Evolutionary conservation across 2,113 vertebrate species (phyloP).

Genomic region (Alligator sinensis): DNA sequence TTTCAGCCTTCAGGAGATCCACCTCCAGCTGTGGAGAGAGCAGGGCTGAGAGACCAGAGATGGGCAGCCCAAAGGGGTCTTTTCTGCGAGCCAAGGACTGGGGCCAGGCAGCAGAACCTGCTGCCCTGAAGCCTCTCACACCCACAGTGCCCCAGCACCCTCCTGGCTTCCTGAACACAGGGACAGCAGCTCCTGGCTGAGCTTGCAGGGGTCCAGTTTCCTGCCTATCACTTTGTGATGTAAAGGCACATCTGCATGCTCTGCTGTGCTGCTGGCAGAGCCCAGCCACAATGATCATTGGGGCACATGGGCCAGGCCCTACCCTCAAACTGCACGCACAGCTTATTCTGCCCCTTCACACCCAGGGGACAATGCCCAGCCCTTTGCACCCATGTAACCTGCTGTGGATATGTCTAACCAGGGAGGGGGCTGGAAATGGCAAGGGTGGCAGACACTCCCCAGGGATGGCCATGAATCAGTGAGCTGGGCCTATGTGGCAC

Average conservation of each 20-base stretch:
- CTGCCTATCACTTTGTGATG: background rate
- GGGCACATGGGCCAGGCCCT: background rate
- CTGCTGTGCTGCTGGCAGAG: background rate
- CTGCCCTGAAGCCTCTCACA: too few species aligned
- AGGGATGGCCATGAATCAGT: too few species aligned
- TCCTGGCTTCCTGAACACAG: background rate
- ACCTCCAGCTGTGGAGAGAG: slow-evolving; percentile 86
- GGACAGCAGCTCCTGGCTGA: background rate
- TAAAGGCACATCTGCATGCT: background rate
- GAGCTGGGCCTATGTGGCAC: too few species aligned
- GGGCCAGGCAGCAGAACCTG: accelerated
- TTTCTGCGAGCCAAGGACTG: background rate
- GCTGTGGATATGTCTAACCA: background rate
- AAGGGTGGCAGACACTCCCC: background rate
- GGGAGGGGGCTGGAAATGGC: background rate
- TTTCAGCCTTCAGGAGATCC: slow-evolving; percentile 93
- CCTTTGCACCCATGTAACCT: background rate
- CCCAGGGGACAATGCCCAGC: background rate
- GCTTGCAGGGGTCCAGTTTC: background rate
- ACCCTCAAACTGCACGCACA: too few species aligned
- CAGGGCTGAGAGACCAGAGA: background rate
- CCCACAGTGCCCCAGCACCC: background rate
- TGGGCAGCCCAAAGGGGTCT: background rate
- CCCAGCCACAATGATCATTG: background rate
- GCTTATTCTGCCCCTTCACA: background rate